Evolutionary conservation across 2,797 vertebrate genomes (phyloP), one percentile per base, ranked within the genome.

Genomic region (Eleutherodactylus coqui): DNA sequence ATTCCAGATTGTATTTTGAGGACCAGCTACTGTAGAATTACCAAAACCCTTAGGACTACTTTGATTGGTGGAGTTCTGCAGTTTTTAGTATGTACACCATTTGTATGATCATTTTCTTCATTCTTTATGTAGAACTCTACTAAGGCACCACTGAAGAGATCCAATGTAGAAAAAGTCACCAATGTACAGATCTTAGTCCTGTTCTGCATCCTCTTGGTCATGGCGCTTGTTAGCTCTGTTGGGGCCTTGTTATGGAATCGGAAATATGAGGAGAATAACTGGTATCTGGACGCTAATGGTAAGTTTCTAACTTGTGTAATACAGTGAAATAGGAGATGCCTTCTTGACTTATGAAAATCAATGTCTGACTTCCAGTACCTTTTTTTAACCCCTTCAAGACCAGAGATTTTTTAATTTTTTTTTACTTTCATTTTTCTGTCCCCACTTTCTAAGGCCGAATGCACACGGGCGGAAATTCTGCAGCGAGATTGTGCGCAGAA

Each of bases 171-270:
- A 91, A 96, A 97, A 81, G 98, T 99, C 88, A 99, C 98, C 86
- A 99, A 99, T 75, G 90, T 99, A 91, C 98, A 99, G 94, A 99
- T 99, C 90, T 92, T 99, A 91, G 97, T 99, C 85, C 93, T 99
- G 89, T 99, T 99, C 80, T 94, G 97, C 70, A 98, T 99, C 90
- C 96, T 99, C 3, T 90, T 99, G 91, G 97, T 97, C 89, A 99
- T 99, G 98, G 97, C 98, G n/a, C 92, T 99, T 89, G 94, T 99
- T 91, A 99, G 98, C 95, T 98, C 98, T 1, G 96, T 97, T 47
- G 98, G 98, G 1, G 97, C 98, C 19, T 96, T 97, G 89, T 96
- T 98, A 88, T 99, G 98, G 98, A 98, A 99, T 90, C 93, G 92
- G 82, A 94, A 96, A 86, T 96, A 99, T 0, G 96, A 96, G 0